phyloP scores from a whole-genome alignment of 1,140 invertebrate genomes.

The Aphelinus certus region DNA sequence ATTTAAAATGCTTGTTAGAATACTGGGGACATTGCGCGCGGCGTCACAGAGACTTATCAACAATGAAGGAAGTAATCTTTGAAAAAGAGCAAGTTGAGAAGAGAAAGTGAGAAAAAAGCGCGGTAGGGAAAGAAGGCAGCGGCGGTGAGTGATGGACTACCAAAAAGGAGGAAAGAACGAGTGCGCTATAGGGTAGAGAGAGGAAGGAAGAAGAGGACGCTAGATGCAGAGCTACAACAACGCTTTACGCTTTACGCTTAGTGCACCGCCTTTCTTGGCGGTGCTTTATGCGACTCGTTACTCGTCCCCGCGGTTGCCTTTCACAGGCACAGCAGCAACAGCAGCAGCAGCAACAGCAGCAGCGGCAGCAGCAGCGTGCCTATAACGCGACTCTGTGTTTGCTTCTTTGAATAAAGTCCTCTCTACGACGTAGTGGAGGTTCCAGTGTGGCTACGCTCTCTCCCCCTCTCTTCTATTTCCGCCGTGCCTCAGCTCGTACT shows the following conservation, averaged over 20 bases:
- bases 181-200: constrained; percentile 35
- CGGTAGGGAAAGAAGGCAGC: not conserved
- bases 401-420: constrained; percentile 35
- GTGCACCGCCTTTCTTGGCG: constrained; percentile 5
- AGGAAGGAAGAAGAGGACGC: constrained; percentile 16
- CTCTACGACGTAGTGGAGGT: constrained; percentile 9
- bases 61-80: too few species aligned
- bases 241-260: constrained; percentile 40
- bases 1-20: too few species aligned
- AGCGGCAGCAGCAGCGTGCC: not conserved
- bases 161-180: constrained; percentile 37
- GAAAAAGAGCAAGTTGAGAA: too few species aligned
- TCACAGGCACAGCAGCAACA: constrained; percentile 4
- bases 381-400: constrained; percentile 26
- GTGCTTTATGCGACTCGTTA: constrained; percentile 36
- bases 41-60: too few species aligned
- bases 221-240: constrained; percentile 32
- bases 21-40: too few species aligned
- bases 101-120: too few species aligned
- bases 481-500: constrained; percentile 16
- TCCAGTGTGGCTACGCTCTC: not conserved
- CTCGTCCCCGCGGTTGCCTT: constrained; percentile 27
- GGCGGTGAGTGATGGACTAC: not conserved
- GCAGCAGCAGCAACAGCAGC: not conserved
- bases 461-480: not conserved